phyloP scores from a whole-genome alignment of 2,113 vertebrate species.

The Opisthocomus hoazin region DNA sequence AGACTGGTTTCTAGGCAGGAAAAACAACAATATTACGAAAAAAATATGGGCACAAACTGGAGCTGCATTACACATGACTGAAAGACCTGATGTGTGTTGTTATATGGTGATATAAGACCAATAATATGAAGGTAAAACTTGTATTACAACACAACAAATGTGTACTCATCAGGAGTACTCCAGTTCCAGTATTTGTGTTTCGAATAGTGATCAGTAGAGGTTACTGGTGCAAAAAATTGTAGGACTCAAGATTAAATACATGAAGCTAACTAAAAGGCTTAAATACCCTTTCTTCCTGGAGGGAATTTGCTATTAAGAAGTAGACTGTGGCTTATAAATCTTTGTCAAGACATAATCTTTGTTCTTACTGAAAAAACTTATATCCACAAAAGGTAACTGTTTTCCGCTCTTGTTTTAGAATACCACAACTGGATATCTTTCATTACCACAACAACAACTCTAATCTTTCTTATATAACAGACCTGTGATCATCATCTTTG shows the following conservation, averaged over 20 bases:
- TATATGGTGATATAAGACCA: neutral
- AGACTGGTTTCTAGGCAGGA: neutral
- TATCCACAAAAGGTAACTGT: neutral
- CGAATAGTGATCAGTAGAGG: neutral
- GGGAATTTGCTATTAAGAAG: neutral
- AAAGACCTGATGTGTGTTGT: neutral
- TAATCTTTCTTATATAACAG: neutral
- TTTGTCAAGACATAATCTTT: neutral
- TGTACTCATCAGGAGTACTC: neutral
- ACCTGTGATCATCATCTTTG: neutral
- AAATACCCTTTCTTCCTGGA: neutral
- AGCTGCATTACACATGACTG: neutral
- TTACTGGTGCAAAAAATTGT: neutral
- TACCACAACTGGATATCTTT: neutral
- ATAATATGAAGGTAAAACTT: neutral
- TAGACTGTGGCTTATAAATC: neutral
- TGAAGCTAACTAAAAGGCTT: neutral
- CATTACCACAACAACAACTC: neutral
- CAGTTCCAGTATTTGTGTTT: neutral
- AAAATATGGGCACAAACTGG: neutral
- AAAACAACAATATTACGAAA: neutral
- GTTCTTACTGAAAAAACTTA: neutral
- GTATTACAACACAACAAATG: neutral
- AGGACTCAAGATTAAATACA: neutral
- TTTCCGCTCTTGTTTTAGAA: neutral